Evolutionary conservation across 2,888 invertebrate species (phyloP), one percentile per base, ranked within the genome.

Genomic region (Cremastinae sp.): DNA sequence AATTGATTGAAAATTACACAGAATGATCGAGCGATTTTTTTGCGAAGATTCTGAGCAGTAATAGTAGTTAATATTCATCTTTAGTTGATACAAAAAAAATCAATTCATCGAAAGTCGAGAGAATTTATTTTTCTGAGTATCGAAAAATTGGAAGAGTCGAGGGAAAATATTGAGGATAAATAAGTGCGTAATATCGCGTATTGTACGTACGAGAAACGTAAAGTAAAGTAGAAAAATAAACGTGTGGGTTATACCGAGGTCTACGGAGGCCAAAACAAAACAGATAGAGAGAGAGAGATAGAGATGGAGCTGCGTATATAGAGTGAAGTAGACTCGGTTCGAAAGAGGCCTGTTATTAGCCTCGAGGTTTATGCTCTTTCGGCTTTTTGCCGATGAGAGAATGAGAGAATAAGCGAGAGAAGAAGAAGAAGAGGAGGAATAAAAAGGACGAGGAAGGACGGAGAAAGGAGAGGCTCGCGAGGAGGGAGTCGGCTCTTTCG

Each of bases 321-420:
- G 66, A 62, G 84, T 81, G 83, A 84, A 85, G 87, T 83, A 79
- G 79, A 79, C 78, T 79, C 74, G 82, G 82, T 79, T 82, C 83
- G 62, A 37, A 5, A 62, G 85, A 88, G 86, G 85, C 87, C 89
- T 89, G 88, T 89, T 89, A 89, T 89, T 89, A 89, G 88, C 84
- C 84, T 84, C 49, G 85, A 87, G 86, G 88, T 89, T 89, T 89
- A 89, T 89, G 88, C 88, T 87, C 87, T 87, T 89, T 88, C 85
- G 85, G 82, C 81, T 88, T 88, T 88, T 88, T 88, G 88, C 86
- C 83, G 81, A 78, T 87, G 87, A 87, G 85, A 55, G 66, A 45
- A 64, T 20, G 80, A 84, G 84, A 47, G 83, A 78, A 65, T 66
- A 51, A 56, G 75, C 59, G 37, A 45, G 35, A 58, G 12, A 37